Evolutionary conservation across 2,113 vertebrate genomes (phyloP).

Genomic region (Albula glossodonta): DNA sequence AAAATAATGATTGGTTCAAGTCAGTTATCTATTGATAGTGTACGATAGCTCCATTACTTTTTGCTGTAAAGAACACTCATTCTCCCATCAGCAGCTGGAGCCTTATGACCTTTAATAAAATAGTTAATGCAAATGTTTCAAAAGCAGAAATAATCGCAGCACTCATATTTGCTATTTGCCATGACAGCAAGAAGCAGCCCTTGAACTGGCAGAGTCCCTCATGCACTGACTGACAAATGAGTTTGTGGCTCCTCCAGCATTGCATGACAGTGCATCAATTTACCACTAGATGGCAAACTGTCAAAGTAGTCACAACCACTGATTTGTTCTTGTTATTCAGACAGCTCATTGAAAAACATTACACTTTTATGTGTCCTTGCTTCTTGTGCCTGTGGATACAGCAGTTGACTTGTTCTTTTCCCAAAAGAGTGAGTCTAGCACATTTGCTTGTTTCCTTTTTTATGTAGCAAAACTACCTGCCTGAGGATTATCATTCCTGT

Average conservation of each 20-base stretch:
- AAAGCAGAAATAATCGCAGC: neutral
- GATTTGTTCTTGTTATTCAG: neutral
- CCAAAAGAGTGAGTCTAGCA: neutral
- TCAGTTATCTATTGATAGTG: no score
- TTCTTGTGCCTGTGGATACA: neutral
- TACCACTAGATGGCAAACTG: neutral
- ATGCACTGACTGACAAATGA: neutral
- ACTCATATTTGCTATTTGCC: neutral
- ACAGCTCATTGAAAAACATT: neutral
- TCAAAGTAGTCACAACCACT: neutral
- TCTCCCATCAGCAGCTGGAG: no score
- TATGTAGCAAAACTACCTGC: constrained; percentile 22
- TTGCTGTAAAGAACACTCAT: no score
- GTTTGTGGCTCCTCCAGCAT: neutral
- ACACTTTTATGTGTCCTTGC: neutral
- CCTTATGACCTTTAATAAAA: no score
- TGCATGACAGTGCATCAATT: neutral
- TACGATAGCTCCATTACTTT: no score
- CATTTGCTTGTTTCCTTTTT: neutral
- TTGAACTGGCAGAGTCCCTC: neutral
- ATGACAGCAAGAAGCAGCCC: neutral
- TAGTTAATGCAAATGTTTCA: no score
- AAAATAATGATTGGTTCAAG: no score
- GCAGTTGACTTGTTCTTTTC: neutral
- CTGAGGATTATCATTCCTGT: constrained; percentile 38